phyloP scores from a whole-genome alignment of 2,113 vertebrate species.

The Dunckerocampus dactyliophorus region DNA sequence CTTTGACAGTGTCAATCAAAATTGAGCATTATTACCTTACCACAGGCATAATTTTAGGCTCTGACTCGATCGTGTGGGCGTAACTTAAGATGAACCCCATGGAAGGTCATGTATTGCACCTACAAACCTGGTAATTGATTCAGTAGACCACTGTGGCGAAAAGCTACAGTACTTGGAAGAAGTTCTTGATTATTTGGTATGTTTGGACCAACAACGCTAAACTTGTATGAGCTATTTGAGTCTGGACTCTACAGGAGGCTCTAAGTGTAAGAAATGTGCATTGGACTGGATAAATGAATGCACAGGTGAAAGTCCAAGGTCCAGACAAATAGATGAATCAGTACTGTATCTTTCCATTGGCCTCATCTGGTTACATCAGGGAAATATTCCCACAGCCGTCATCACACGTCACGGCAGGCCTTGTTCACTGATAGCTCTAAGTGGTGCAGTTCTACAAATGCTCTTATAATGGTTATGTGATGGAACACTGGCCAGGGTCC shows the following conservation, averaged over 20 bases:
- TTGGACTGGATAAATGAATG: background rate
- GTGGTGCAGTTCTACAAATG: background rate
- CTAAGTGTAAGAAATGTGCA: background rate
- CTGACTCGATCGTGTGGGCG: too few species aligned
- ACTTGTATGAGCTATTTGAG: background rate
- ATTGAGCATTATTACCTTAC: too few species aligned
- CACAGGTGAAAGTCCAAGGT: background rate
- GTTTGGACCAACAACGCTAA: too few species aligned
- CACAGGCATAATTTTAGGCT: too few species aligned
- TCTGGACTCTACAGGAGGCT: too few species aligned
- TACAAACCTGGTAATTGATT: too few species aligned
- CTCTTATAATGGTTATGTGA: background rate
- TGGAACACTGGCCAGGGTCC: background rate
- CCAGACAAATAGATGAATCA: background rate
- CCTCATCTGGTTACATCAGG: background rate
- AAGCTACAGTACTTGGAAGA: too few species aligned
- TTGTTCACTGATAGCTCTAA: background rate
- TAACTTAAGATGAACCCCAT: too few species aligned
- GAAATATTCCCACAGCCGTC: constrained; percentile 1
- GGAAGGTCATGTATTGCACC: too few species aligned
- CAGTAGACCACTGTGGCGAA: too few species aligned
- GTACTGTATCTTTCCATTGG: background rate
- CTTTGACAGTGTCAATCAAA: too few species aligned
- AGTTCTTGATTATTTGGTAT: too few species aligned
- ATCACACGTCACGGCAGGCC: background rate